Conservation (phyloP, 1,140 invertebrate species). For the Choristoneura fumiferana region DNA sequence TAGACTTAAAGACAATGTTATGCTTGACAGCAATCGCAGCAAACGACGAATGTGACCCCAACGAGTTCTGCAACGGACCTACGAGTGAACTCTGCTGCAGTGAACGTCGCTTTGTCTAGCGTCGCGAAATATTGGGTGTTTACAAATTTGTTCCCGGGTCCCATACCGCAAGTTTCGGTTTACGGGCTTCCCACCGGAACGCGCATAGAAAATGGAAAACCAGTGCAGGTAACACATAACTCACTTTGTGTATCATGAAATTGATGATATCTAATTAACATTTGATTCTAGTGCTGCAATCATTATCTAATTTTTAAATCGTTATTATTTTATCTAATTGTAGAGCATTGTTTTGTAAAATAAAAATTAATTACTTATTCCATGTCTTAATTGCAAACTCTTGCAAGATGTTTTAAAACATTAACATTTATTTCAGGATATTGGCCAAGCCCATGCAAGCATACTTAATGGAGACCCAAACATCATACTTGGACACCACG, state of each 20-base stretch:
- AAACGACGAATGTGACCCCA: conserved; percentile 55
- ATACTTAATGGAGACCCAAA: conserved; percentile 74
- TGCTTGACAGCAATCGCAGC: conserved; percentile 50
- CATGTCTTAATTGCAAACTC: too few species aligned
- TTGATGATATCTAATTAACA: conserved; percentile 10
- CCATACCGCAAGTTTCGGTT: conserved; percentile 82
- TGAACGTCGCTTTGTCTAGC: conserved; percentile 81
- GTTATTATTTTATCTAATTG: too few species aligned
- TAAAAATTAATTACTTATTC: too few species aligned
- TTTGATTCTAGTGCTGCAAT: too few species aligned
- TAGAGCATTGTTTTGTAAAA: too few species aligned
- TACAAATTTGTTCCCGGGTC: conserved; percentile 82
- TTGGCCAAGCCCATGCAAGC: conserved; percentile 66
- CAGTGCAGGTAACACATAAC: conserved; percentile 71
- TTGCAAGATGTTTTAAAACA: neutral
- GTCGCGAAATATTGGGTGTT: conserved; percentile 84
- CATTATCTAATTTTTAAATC: neutral
- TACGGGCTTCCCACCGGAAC: conserved; percentile 78
- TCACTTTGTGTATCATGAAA: conserved; percentile 18
- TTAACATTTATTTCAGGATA: conserved; percentile 60
- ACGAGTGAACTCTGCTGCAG: conserved; percentile 80
- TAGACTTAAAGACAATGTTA: conserved; percentile 59
- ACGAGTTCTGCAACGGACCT: conserved; percentile 80
- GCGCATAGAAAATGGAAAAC: conserved; percentile 80
- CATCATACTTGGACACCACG: conserved; percentile 66